Base-by-base conservation (phyloP, 2,888 invertebrate genomes). In the Cataglyphis livida region DNA sequence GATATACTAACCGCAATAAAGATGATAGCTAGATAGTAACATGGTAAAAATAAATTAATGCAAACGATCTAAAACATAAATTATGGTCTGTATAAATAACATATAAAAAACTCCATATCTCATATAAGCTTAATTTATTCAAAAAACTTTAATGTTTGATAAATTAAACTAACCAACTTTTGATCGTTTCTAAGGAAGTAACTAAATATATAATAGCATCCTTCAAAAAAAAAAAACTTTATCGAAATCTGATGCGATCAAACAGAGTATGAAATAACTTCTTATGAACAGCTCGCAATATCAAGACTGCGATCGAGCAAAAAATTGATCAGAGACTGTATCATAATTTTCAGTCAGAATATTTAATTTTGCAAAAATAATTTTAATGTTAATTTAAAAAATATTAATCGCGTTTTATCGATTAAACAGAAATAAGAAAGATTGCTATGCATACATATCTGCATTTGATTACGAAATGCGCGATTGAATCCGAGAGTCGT, bases 1-100 rank as follows among this genome's bases (percentile, higher is more conserved):
- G 48, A 66, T 75, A 66, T 65, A 66, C 18, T 66, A 48, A 35
- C 21, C 71, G 71, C 21, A 71, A 76, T 76, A 76, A 76, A 70
- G 41, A 70, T 70, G 71, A 70, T 70, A 76, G 41, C 68, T 28
- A 28, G 57, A 44, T 28, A n/a, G 70, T 9, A 44, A 41, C 41
- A 28, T 21, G 44, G 15, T 54, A 51, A 10, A 71, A 57, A 32
- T n/a, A 6, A 70, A 54, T 70, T 38, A 35, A 38, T 28, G 38
- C 9, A 12, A n/a, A 51, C 21, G 32, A 75, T 38, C 18, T 18
- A 64, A 25, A 21, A 62, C 25, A 21, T 10, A 9, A 25, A 1
- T 21, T 4, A 25, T 1, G 4, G 1, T n/a, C 61, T 1, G 12
- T 15, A 15, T 15, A 15, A 7, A 15, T n/a, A 18, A 12, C n/a